Evolutionary conservation across 2,888 invertebrate genomes (phyloP).

Genomic region (Hypomecis atomaria): DNA sequence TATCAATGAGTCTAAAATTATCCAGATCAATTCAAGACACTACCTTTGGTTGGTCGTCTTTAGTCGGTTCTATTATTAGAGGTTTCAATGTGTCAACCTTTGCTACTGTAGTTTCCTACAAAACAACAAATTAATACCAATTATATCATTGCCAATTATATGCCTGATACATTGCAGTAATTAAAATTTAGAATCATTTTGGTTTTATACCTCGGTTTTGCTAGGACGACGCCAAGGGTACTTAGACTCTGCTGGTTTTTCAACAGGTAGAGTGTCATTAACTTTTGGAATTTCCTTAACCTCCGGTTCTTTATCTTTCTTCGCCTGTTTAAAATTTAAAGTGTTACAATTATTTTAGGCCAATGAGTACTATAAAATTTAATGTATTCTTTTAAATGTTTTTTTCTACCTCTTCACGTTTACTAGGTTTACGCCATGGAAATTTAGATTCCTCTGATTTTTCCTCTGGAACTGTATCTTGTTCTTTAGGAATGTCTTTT

Average conservation of each 20-base stretch:
- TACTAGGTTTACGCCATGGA: conserved; percentile 40
- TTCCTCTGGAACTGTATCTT: conserved; percentile 33
- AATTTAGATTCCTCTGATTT: conserved; percentile 36
- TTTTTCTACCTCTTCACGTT: conserved; percentile 28
- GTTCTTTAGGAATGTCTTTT: conserved; percentile 26
- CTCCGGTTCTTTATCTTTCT: conserved; percentile 34
- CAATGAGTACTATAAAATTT: neutral
- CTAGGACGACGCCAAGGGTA: conserved; percentile 38
- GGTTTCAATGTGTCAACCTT: conserved; percentile 29
- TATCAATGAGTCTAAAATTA: neutral
- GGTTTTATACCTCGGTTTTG: conserved; percentile 51
- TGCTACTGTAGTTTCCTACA: conserved; percentile 35
- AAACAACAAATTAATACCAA: conserved; percentile 18
- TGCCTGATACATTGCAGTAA: neutral
- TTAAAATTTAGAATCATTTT: neutral
- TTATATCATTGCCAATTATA: conserved; percentile 8
- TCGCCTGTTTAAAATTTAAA: conserved; percentile 39
- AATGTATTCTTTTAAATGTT: neutral
- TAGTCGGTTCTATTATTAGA: conserved; percentile 18
- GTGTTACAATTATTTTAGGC: neutral
- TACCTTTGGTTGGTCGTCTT: conserved; percentile 36
- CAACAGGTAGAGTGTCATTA: conserved; percentile 30
- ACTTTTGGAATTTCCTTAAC: conserved; percentile 25
- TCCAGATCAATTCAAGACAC: neutral
- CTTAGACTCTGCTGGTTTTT: conserved; percentile 38